These are phyloP conservation scores for Lasioglossum leucozonium DNA, from an alignment of 2,888 invertebrate species.

Conservation along the genomic window DNA sequence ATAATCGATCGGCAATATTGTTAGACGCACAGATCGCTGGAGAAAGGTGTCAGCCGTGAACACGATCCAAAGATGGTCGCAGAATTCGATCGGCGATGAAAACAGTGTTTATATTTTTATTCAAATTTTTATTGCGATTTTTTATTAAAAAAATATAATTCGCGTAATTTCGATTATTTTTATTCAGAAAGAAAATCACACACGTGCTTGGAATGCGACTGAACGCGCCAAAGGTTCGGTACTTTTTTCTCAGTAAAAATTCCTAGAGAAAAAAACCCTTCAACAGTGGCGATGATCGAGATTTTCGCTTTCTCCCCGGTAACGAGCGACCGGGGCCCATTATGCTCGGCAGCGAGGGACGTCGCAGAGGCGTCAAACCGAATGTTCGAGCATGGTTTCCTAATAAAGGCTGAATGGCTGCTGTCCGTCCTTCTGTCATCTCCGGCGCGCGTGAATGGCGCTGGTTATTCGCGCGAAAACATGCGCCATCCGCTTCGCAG, in stretches of 20 bases:
- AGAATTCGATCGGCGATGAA: not conserved
- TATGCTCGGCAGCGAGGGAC: slow-evolving; percentile 48
- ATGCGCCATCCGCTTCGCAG: slow-evolving; percentile 38
- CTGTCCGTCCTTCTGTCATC: slow-evolving; percentile 54
- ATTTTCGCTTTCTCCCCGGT: slow-evolving; percentile 51
- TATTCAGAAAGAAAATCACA: too few species aligned
- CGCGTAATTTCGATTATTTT: not conserved
- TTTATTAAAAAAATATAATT: too few species aligned
- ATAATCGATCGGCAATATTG: slow-evolving; percentile 38
- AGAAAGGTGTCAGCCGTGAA: slow-evolving; percentile 27
- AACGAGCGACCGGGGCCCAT: slow-evolving; percentile 54
- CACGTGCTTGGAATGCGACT: too few species aligned
- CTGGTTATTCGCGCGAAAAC: not conserved
- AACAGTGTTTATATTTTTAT: too few species aligned
- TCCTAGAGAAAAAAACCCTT: not conserved
- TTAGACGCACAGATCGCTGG: slow-evolving; percentile 18
- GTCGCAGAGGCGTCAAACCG: slow-evolving; percentile 57
- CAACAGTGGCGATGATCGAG: slow-evolving; percentile 60
- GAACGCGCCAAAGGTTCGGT: not conserved
- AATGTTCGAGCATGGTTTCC: slow-evolving; percentile 58
- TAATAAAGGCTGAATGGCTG: slow-evolving; percentile 45
- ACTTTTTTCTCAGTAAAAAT: not conserved
- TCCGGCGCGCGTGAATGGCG: slow-evolving; percentile 26
- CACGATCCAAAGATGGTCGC: slow-evolving; percentile 25
- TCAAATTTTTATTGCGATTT: too few species aligned